A percentile compares a stretch with the other conserved stretches of the same genome.
Evolutionary conservation across 2,888 invertebrate genomes (phyloP).

Genomic region (Machimus atricapillus): DNA sequence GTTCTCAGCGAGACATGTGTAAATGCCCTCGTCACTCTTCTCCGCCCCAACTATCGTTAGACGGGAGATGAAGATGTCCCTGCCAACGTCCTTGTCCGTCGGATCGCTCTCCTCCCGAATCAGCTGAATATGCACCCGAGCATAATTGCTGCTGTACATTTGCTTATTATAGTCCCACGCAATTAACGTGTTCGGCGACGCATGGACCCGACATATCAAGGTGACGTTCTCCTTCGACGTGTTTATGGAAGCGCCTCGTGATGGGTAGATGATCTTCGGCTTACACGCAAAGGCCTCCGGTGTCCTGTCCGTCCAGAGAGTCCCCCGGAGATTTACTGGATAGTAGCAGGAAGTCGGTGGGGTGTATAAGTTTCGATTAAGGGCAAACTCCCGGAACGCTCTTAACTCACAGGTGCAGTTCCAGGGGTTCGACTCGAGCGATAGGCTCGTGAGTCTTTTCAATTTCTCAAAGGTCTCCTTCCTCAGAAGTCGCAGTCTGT

Average conservation of each 20-base stretch:
- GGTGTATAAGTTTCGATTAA: constrained; percentile 76
- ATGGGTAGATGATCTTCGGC: constrained; percentile 75
- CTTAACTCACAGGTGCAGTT: constrained; percentile 84
- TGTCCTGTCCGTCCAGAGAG: constrained; percentile 73
- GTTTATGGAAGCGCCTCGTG: constrained; percentile 67
- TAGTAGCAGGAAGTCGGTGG: constrained; percentile 76
- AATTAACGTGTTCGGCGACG: constrained; percentile 78
- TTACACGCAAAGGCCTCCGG: constrained; percentile 81
- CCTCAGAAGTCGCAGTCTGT: constrained; percentile 73
- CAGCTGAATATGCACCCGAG: constrained; percentile 55
- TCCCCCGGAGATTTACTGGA: constrained; percentile 73
- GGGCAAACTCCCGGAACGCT: constrained; percentile 78
- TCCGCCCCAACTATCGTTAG: constrained; percentile 72
- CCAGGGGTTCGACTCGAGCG: constrained; percentile 84
- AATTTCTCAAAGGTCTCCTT: constrained; percentile 71
- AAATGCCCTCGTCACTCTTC: constrained; percentile 74
- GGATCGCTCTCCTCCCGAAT: constrained; percentile 51
- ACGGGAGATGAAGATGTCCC: constrained; percentile 55
- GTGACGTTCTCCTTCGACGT: constrained; percentile 74
- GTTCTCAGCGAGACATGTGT: constrained; percentile 81
- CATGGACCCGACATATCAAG: constrained; percentile 76
- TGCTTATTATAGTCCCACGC: constrained; percentile 73
- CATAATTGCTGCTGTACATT: constrained; percentile 50
- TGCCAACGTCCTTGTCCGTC: constrained; percentile 54
- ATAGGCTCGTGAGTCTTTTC: constrained; percentile 74